These are phyloP conservation scores for Mystacornis crossleyi DNA, from an alignment of 2,113 vertebrate genomes.

Conservation along the genomic window DNA sequence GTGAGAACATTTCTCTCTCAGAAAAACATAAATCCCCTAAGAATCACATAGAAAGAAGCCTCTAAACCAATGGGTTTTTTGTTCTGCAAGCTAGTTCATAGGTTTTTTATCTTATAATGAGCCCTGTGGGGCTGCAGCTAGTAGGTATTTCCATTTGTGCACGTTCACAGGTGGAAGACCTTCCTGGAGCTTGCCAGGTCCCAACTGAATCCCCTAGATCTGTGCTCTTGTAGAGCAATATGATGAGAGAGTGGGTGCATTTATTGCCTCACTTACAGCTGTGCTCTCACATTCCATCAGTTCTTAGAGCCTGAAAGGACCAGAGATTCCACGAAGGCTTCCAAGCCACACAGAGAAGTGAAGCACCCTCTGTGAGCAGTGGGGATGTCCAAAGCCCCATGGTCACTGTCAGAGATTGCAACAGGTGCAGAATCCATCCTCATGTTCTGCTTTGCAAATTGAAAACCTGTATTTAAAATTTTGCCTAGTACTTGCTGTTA, in stretches of 20 bases:
- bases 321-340: background rate
- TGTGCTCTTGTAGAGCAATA: background rate
- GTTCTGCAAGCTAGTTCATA: background rate
- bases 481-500: background rate
- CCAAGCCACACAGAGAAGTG: background rate
- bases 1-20: background rate
- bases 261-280: background rate
- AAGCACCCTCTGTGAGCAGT: rapidly evolving
- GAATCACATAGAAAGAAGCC: background rate
- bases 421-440: background rate
- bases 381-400: background rate
- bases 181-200: background rate
- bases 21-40: background rate
- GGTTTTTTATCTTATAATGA: background rate
- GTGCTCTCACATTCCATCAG: background rate
- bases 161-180: background rate
- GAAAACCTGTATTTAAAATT: background rate
- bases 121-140: background rate
- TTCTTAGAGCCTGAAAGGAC: background rate
- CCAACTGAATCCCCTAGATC: background rate
- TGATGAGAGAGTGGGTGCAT: background rate
- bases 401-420: rapidly evolving
- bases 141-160: background rate
- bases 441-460: background rate
- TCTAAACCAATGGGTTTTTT: background rate